Evolutionary conservation across 92 coral and sea anemone genomes (phyloP), one percentile per base, ranked within the genome.

Genomic region (Montipora capitata): DNA sequence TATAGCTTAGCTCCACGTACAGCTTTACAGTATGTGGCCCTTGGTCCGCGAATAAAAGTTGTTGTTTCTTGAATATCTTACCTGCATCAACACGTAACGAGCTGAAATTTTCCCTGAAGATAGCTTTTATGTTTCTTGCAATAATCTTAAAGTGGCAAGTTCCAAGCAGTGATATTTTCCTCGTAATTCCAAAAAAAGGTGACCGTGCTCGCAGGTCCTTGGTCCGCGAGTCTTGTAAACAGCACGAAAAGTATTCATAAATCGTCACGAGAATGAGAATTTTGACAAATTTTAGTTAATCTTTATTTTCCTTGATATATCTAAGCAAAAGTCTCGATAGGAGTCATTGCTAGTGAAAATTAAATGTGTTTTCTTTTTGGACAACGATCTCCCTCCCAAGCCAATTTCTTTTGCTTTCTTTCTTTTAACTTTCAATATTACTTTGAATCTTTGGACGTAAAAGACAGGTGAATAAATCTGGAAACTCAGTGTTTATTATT

Each of bases 101-200:
- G 63, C 78, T 74, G 63, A 74, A 49, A n/a, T 17, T 48, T 51
- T 74, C 64, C 63, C 64, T 74, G 78, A 72, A 44, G 77, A 72
- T 5, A 16, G 58, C 45, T 43, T 44, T 72, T 38, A 72, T 72
- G 38, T 72, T 72, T 9, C 77, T 72, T 38, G 52, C 35, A 4
- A 68, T 7, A 68, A 68, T 17, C 11, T n/a, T 68, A 5, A 35
- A 68, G 73, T 68, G 73, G 73, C 73, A 35, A 68, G 35, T 39
- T 68, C 14, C 73, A n/a, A 68, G 14, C 7, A 2, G 35, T 14
- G 38, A 68, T 39, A 68, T 68, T 39, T 9, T 68, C 14, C 73
- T 10, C 35, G 73, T 17, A 39, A 68, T 68, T 68, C 0, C 40
- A 38, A 65, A 38, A 39, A 68, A 68, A 48, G 52, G 73, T 68